Base-by-base conservation (phyloP, 2,888 invertebrate species). In the Stegana nigrithorax region DNA sequence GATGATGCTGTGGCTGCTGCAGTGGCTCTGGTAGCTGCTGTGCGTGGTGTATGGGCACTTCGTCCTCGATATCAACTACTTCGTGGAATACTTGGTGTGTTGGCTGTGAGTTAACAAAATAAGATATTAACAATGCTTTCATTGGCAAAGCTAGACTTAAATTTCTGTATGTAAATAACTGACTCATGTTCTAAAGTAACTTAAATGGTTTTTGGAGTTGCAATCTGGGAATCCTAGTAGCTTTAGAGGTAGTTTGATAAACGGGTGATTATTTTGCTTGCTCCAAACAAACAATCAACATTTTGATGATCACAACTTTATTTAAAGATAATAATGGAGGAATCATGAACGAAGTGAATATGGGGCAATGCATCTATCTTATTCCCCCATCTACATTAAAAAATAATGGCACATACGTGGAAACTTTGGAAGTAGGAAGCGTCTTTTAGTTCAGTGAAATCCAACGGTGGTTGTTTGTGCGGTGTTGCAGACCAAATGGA, bases 401-500 rank as follows among this genome's bases (percentile, higher is more conserved):
- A 44, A 45, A 14, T n/a, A 39, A 8, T 5, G n/a, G n/a, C n/a
- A 72, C 77, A 70, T 68, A 84, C 85, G 67, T 81, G 72, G n/a
- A 80, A 63, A 12, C 73, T 71, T 59, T 83, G 86, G 80, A 82
- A 83, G 64, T 81, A 83, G 59, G 82, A 87, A 1, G 85, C 87
- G 73, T 87, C 87, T 73, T 91, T 89, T 0, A 95, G 85, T 83
- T 94, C 94, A 0, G 91, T 90, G 58, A 92, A 89, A 83, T 95
- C 94, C 4, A 94, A 84, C 0, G 95, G 91, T 2, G 93, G 92
- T 81, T 93, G 93, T 70, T 92, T 91, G 82, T 93, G 92, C 0
- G 95, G 94, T 4, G 93, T 92, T 36, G 92, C 88, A 1, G 94
- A 92, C 93, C 93, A 95, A 82, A 95, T 88, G 1, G 94, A 92